These are phyloP conservation scores for Perodicticus potto DNA, from an alignment of 2,797 vertebrate genomes.

Conservation along the genomic window DNA sequence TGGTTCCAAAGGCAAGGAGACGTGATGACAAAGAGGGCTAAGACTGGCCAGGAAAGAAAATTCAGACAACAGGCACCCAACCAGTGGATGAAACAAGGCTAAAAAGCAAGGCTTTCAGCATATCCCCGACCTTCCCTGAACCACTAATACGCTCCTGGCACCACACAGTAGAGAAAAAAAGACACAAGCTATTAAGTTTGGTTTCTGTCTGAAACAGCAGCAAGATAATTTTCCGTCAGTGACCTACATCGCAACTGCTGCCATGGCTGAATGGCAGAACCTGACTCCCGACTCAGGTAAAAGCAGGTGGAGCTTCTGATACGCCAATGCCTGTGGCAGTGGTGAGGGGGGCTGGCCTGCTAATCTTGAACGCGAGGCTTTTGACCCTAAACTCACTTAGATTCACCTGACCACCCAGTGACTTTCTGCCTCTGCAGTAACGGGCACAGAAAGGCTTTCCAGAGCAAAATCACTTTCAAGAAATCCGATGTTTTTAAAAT, in stretches of 20 bases:
- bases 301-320: neutral
- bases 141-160: constrained; percentile 58
- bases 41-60: neutral
- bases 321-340: rapidly evolving
- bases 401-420: neutral
- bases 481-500: constrained; percentile 8
- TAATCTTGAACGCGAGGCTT: neutral
- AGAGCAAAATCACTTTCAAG: neutral
- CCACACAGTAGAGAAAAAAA: constrained; percentile 29
- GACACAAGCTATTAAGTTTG: constrained; percentile 62
- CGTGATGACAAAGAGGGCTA: neutral
- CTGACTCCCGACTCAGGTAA: neutral
- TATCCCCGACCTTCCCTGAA: neutral
- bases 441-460: neutral
- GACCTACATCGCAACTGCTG: constrained; percentile 59
- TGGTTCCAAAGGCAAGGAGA: neutral
- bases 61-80: neutral
- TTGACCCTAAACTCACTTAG: neutral
- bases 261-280: neutral
- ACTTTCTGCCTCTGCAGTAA: neutral
- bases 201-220: constrained; percentile 68
- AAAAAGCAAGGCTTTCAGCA: constrained; percentile 39
- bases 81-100: neutral
- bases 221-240: constrained; percentile 5
- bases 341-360: neutral